Percentiles rank a stretch among this genome's conserved stretches.
Conservation (phyloP, 2,888 invertebrate species). For the Cephus pygmeus region DNA sequence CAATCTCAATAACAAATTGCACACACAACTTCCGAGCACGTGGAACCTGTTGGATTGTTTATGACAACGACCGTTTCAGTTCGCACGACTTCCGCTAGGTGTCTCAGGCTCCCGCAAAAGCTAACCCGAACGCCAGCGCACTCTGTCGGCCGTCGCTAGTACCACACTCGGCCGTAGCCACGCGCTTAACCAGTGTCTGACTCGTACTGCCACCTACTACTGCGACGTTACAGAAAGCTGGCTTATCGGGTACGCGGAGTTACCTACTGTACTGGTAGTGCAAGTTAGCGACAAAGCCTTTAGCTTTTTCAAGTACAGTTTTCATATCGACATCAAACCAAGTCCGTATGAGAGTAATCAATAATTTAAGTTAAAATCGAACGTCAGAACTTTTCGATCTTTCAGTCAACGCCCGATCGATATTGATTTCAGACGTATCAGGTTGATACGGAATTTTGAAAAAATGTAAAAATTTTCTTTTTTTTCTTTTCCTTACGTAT, state of each 20-base stretch:
- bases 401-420: no score
- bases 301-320: no score
- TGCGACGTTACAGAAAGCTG: slow-evolving; percentile 26
- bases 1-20: slow-evolving; percentile 24
- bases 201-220: slow-evolving; percentile 60
- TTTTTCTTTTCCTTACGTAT: no score
- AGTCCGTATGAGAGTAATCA: no score
- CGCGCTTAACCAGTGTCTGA: slow-evolving; percentile 36
- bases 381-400: no score
- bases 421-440: no score
- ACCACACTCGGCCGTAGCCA: not conserved
- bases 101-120: slow-evolving; percentile 23
- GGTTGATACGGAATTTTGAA: no score
- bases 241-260: slow-evolving; percentile 56
- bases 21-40: slow-evolving; percentile 8
- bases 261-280: slow-evolving; percentile 45
- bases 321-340: no score
- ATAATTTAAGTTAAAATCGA: no score
- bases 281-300: no score
- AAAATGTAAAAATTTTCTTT: no score
- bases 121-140: slow-evolving; percentile 9
- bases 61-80: slow-evolving; percentile 1
- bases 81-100: slow-evolving; percentile 32
- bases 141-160: not conserved
- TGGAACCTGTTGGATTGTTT: slow-evolving; percentile 21